Evolutionary conservation across 2,797 vertebrate species (phyloP), one percentile per base, ranked within the genome.

Genomic region (Simalia tracyae): DNA sequence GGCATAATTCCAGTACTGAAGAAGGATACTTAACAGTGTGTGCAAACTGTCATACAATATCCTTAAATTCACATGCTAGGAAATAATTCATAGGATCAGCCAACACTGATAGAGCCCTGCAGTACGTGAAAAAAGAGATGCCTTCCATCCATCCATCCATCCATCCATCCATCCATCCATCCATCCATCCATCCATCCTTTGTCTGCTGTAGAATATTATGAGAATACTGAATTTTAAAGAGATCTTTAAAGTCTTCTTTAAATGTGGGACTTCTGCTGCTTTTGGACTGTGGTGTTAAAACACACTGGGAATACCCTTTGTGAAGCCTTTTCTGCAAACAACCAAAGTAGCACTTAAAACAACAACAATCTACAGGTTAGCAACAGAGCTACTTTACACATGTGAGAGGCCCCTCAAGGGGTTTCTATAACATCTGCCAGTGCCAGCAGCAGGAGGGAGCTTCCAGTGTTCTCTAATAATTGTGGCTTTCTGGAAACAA

Each of bases 401-500:
- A 15, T 2, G 3, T 56, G 14, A 66, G n/a, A 57, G 12, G 46
- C n/a, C 14, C 64, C 86, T 61, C 31, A 72, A 56, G 50, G 68
- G 10, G 46, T 81, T 84, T 60, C 26, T 42, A 7, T 36, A 63
- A 46, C 87, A 92, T 66, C 91, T 92, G 87, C 54, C 26, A 54
- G 0, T n/a, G 54, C 24, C 46, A 31, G 76, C 46, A 84, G n/a
- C 24, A 64, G 91, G 68, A 14, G 66, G 86, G 57, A 26, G 91
- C 92, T 92, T 87, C 72, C 42, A 86, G 11, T 94, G 93, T 66
- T 63, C 81, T 92, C 94, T 90, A 92, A 95, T 94, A 96, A 90
- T 88, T 87, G 93, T 93, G 90, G 72, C 88, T 89, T 95, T 94
- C 93, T 94, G 91, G 85, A 93, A 95, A 93, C 90, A 92, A 89